Base-by-base conservation (phyloP, 2,888 invertebrate species). In the Oligia fasciuncula region DNA sequence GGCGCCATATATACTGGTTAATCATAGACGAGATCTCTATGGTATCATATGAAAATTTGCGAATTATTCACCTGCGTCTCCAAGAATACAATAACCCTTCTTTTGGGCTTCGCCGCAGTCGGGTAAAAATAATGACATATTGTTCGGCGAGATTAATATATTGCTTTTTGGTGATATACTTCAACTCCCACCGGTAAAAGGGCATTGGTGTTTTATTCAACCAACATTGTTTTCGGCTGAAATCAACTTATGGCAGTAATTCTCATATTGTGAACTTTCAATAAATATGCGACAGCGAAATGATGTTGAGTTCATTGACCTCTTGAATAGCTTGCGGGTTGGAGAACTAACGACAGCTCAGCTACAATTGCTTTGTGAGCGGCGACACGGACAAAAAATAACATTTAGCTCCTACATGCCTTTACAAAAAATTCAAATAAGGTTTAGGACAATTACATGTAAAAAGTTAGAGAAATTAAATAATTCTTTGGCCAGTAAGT, bases 181-280 rank as follows among this genome's bases (percentile, higher is more conserved):
- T 19, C 54, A 54, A 14, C 70, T 69, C 9, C 51, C 69, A 17
- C 69, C 35, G 9, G 69, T 69, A 8, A 71, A 57, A 57, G 70
- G n/a, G n/a, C n/a, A n/a, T n/a, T 40, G 40, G 70, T 43, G 60
- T 4, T 60, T 60, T 60, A 13, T 60, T 13, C 60, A 60, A 60
- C n/a, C 60, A 3, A 4, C 60, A 60, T 60, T 13, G 60, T 60
- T n/a, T n/a, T 43, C 57, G 1, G 70, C 57, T 1, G 70, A 71
- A 57, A 4, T 71, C 8, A 57, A 57, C 9, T 57, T 71, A 14
- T 71, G 40, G 70, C 57, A 57, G 6, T 43, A 57, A 14, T 57
- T 71, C 17, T 71, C 40, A 23, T 57, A 57, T 23, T 57, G 57
- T 60, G n/a, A n/a, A 60, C n/a, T 60, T 13, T n/a, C 40, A 1